Evolutionary conservation across 2,888 invertebrate genomes (phyloP).

Genomic region (Minunthozetes semirufus): DNA sequence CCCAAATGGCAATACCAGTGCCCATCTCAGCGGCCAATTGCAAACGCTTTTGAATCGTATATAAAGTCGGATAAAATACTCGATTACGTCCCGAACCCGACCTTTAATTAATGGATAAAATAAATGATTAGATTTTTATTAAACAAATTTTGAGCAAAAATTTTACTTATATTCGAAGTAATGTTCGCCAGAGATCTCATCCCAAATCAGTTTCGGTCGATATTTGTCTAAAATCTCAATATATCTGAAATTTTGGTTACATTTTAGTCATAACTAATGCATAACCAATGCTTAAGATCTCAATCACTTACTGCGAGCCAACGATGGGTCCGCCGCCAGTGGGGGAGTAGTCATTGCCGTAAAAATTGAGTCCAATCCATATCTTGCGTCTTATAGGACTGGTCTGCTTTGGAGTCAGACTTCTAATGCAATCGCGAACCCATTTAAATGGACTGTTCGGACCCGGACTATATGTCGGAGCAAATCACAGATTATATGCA

Average conservation of each 20-base stretch:
- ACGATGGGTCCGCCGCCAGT: constrained; percentile 73
- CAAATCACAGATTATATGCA: neutral
- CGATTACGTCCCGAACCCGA: constrained; percentile 58
- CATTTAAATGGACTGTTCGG: constrained; percentile 83
- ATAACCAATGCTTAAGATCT: neutral
- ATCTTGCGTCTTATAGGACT: constrained; percentile 60
- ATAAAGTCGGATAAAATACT: constrained; percentile 81
- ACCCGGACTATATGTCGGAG: constrained; percentile 58
- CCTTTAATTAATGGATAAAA: constrained; percentile 49
- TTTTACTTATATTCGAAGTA: constrained; percentile 68
- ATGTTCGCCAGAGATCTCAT: constrained; percentile 71
- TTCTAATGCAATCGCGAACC: constrained; percentile 63
- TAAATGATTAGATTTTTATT: constrained; percentile 32
- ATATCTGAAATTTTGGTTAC: constrained; percentile 46
- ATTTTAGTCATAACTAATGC: neutral
- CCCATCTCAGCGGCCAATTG: constrained; percentile 70
- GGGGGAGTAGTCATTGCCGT: constrained; percentile 78
- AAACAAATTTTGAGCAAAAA: neutral
- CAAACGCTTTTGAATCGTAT: constrained; percentile 71
- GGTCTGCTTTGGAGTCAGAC: constrained; percentile 36
- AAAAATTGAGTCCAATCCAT: constrained; percentile 82
- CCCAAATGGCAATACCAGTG: constrained; percentile 86
- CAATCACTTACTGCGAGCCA: constrained; percentile 59
- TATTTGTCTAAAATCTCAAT: constrained; percentile 65
- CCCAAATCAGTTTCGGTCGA: constrained; percentile 69